Evolutionary conservation across 2,888 invertebrate genomes (phyloP), one percentile per base, ranked within the genome.

Genomic region (Biston betularia): DNA sequence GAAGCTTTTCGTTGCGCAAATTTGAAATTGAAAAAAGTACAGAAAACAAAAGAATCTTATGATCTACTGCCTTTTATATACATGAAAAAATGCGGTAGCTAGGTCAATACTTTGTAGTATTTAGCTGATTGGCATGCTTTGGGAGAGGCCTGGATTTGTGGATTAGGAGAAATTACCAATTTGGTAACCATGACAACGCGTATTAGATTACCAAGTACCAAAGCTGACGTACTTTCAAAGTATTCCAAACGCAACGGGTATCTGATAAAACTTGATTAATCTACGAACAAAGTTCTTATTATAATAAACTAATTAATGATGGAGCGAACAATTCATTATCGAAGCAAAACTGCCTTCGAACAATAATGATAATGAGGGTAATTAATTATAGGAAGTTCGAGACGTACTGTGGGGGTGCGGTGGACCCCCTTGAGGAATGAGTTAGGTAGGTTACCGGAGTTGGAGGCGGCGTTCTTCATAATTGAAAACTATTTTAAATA

Each of bases 221-320:
- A 54, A 68, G 58, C 34, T 60, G 55, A 66, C 38, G 12, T 55
- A 45, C 45, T 75, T 49, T 65, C 71, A 55, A 75, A 72, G 68
- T 71, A 71, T 70, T 71, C 61, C 53, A 50, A 67, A 68, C 67
- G 59, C 68, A 71, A 69, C 69, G 70, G 65, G 69, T 67, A 91
- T 89, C 89, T 87, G 92, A 93, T 93, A 92, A 89, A 91, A 92
- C 84, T 91, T 90, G 90, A 92, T 92, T 92, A 93, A 93, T 92
- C 91, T 90, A 80, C 85, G 69, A 78, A 86, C 85, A 85, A 87
- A 91, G 90, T 92, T 89, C 92, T 92, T 93, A 93, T 93, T 93
- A 93, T 93, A 92, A 93, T 92, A 93, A 93, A 93, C 93, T 93
- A 93, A 93, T 93, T 93, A 93, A 93, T 93, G 92, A 92, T 91